Evolutionary conservation across 2,888 invertebrate genomes (phyloP), one percentile per base, ranked within the genome.

Genomic region (Megaustenia siamemsis): DNA sequence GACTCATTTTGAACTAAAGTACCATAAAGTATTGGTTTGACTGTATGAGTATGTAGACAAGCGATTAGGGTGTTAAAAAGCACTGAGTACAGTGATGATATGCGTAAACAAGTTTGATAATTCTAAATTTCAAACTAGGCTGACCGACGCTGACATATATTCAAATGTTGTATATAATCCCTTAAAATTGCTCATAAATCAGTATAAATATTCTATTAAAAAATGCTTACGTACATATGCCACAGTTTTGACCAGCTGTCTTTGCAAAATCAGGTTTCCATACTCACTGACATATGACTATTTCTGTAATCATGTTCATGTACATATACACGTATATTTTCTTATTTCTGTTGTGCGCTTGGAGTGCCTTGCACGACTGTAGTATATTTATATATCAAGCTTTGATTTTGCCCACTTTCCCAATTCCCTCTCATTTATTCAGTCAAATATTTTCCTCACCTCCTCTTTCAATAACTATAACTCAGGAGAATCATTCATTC

Each of bases 291-390:
- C 49, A 49, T 73, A 66, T 66, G 24, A 66, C 4, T 12, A n/a
- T 38, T 56, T n/a, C 66, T 78, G 78, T 78, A 66, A 78, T 66
- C 66, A 60, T 78, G 40, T 66, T 77, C 45, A 24, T 78, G 78
- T 78, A 78, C 53, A 80, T 69, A 80, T 66, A 80, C 53, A 69
- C 53, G 49, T 80, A 80, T 80, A 69, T 80, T 69, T 82, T 82
- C 40, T 71, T 82, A 60, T 60, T 82, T 71, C 53, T 82, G 71
- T 68, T 71, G 82, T 82, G 73, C 71, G 82, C 82, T 82, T 56
- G 82, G 82, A 82, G 82, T 82, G 82, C 82, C 82, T 82, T 82
- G 82, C 82, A 82, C 82, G 82, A 82, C 66, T 40, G 49, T 56
- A 43, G 49, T 69, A 69, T 73, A 35, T 66, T 45, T 63, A 43